Percentiles rank a stretch among this genome's conserved stretches.
These are phyloP conservation scores for Pseudanteris insignis DNA, from an alignment of 2,888 invertebrate genomes.

Conservation along the genomic window DNA sequence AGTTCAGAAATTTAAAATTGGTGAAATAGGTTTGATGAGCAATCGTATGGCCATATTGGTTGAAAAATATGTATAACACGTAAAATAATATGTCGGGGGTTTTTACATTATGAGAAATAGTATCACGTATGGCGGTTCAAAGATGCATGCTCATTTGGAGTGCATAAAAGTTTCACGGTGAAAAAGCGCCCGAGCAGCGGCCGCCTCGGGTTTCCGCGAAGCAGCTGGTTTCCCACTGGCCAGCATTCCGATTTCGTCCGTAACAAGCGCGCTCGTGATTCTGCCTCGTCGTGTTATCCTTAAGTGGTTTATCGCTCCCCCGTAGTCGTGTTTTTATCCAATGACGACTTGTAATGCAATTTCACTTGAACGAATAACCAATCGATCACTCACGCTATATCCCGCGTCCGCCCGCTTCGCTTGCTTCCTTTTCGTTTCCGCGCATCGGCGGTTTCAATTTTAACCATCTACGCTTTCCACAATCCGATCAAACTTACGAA, in stretches of 20 bases:
- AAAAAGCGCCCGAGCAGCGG: constrained; percentile 23
- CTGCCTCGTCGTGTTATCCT: constrained; percentile 51
- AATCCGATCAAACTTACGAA: too few species aligned
- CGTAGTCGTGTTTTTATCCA: constrained; percentile 61
- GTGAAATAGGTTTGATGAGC: too few species aligned
- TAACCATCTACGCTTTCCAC: too few species aligned
- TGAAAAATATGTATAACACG: constrained; percentile 11
- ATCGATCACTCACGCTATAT: constrained; percentile 60
- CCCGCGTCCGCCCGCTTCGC: constrained; percentile 51
- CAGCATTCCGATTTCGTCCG: constrained; percentile 36
- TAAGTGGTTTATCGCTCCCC: constrained; percentile 63
- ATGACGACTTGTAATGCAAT: constrained; percentile 62
- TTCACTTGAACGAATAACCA: constrained; percentile 62
- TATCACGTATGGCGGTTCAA: constrained; percentile 28
- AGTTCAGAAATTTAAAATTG: too few species aligned
- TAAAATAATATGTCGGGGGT: constrained; percentile 9
- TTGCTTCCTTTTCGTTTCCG: constrained; percentile 56
- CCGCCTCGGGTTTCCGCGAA: constrained; percentile 31
- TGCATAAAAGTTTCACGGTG: constrained; percentile 29
- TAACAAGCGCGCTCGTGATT: constrained; percentile 29
- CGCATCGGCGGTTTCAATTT: constrained; percentile 31
- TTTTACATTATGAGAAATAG: constrained; percentile 24
- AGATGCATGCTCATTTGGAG: constrained; percentile 33
- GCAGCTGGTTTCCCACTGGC: constrained; percentile 24
- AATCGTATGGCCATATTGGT: too few species aligned